These are phyloP conservation scores for Acholoe squamosa DNA, from an alignment of 2,888 invertebrate genomes.

Conservation along the genomic window DNA sequence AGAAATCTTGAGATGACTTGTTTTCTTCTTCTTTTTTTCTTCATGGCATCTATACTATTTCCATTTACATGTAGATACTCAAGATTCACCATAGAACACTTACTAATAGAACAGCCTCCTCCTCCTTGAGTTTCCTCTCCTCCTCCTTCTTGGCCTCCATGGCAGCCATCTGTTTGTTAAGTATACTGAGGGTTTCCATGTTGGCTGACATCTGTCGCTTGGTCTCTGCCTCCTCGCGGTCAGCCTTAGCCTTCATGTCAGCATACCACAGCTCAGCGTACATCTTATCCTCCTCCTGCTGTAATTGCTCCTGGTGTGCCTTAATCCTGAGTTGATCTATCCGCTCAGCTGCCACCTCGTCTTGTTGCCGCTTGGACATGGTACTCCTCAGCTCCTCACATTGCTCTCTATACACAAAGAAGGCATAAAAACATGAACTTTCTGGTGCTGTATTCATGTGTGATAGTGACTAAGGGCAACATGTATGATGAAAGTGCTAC, in stretches of 20 bases:
- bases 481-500: no score
- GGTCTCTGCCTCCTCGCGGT: constrained; percentile 80
- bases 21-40: no score
- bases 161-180: constrained; percentile 82
- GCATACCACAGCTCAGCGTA: constrained; percentile 82
- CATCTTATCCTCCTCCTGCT: constrained; percentile 78
- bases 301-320: constrained; percentile 70
- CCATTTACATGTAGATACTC: no score
- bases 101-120: constrained; percentile 81
- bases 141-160: constrained; percentile 80
- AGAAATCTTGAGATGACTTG: no score
- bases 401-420: constrained; percentile 76
- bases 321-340: constrained; percentile 74
- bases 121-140: constrained; percentile 78
- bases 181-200: constrained; percentile 76
- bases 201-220: constrained; percentile 78
- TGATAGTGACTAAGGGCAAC: no score
- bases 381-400: constrained; percentile 82
- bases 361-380: constrained; percentile 80
- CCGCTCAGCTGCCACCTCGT: constrained; percentile 80
- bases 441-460: no score
- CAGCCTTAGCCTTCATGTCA: constrained; percentile 81
- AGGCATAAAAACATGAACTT: no score
- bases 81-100: constrained; percentile 23
- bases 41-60: no score